These are phyloP conservation scores for Subacronicta megacephala DNA, from an alignment of 2,888 invertebrate species.

Conservation along the genomic window DNA sequence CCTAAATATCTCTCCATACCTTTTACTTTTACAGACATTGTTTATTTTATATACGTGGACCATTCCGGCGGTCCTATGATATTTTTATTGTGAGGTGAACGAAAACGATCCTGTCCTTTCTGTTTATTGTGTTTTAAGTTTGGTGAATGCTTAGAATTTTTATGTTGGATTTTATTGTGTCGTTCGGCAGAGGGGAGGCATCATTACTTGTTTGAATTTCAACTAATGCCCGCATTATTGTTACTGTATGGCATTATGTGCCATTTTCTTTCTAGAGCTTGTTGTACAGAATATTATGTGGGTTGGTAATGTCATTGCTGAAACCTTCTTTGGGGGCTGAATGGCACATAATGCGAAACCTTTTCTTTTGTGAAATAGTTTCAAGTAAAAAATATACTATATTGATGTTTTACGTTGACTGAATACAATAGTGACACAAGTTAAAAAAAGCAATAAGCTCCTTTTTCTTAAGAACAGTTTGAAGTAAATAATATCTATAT, in stretches of 20 bases:
- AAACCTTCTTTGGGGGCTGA: not conserved
- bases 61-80: slow-evolving; percentile 66
- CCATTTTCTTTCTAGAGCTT: slow-evolving; percentile 25
- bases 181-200: slow-evolving; percentile 39
- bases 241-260: slow-evolving; percentile 22
- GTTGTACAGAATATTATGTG: slow-evolving; percentile 29
- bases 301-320: slow-evolving; percentile 14
- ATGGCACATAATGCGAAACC: slow-evolving; percentile 1
- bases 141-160: slow-evolving; percentile 69
- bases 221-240: slow-evolving; percentile 44
- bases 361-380: not conserved
- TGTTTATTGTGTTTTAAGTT: slow-evolving; percentile 73
- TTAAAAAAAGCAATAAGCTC: no score
- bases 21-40: slow-evolving; percentile 63
- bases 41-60: slow-evolving; percentile 74
- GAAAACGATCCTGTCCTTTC: slow-evolving; percentile 64
- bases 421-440: no score
- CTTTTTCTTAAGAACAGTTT: no score
- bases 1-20: slow-evolving; percentile 67
- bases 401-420: no score
- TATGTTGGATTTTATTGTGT: slow-evolving; percentile 62
- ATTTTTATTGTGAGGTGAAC: slow-evolving; percentile 74
- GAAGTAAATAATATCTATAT: no score
- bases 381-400: no score
- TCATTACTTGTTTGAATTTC: slow-evolving; percentile 61